A percentile compares a stretch with the other conserved stretches of the same genome.
Evolutionary conservation across 2,113 vertebrate species (phyloP).

Genomic region (Bufo bufo): DNA sequence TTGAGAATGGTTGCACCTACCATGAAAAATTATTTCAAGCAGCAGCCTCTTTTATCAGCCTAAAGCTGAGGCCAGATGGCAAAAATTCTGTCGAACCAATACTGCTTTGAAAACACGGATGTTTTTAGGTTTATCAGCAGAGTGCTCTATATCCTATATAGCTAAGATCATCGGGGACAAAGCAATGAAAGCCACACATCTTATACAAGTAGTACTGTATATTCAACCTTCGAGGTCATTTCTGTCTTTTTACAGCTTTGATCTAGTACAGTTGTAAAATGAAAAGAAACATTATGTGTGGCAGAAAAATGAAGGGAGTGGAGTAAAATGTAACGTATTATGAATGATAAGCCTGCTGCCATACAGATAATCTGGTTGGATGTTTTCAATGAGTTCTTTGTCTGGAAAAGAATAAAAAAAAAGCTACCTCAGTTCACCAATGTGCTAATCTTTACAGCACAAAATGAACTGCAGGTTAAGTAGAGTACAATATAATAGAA

Average conservation of each 20-base stretch:
- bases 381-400: constrained; percentile 52
- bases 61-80: constrained; percentile 11
- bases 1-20: constrained; percentile 12
- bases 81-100: not conserved
- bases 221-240: constrained; percentile 35
- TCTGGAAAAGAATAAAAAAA: constrained; percentile 25
- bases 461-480: constrained; percentile 39
- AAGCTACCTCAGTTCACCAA: not conserved
- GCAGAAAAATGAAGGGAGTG: constrained; percentile 50
- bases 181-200: constrained; percentile 21
- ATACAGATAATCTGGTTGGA: constrained; percentile 43
- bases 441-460: constrained; percentile 48
- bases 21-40: constrained; percentile 20
- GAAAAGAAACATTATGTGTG: constrained; percentile 48
- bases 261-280: constrained; percentile 51
- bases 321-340: constrained; percentile 57
- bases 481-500: constrained; percentile 11
- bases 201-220: not conserved
- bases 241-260: constrained; percentile 41
- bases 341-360: constrained; percentile 43
- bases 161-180: constrained; percentile 23
- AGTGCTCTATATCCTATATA: constrained; percentile 13
- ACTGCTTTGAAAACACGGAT: not conserved
- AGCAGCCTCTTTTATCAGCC: constrained; percentile 28
- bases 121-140: not conserved